phyloP scores from a whole-genome alignment of 2,113 vertebrate species.

The Percopsis transmontana region DNA sequence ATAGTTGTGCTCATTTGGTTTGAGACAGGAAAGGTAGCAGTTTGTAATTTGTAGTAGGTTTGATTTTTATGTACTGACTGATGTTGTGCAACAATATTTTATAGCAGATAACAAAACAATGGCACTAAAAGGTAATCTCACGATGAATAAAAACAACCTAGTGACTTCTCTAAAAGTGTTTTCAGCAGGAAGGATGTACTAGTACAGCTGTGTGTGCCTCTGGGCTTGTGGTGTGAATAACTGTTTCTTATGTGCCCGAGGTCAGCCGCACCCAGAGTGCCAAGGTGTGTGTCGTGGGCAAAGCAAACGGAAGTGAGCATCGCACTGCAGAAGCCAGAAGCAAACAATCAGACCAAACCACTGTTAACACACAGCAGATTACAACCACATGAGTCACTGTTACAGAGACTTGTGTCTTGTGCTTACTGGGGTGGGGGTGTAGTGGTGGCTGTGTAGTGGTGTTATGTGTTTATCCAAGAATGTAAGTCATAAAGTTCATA shows the following conservation, averaged over 20 bases:
- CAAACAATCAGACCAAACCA: slow-evolving; percentile 33
- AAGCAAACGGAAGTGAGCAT: slow-evolving; percentile 36
- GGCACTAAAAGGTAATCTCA: too few relatives aligned
- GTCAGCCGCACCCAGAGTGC: slow-evolving; percentile 45
- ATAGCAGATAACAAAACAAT: too few relatives aligned
- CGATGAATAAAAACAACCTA: too few relatives aligned
- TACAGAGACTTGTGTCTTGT: too few relatives aligned
- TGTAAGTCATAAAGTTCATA: neutral
- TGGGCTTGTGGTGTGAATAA: slow-evolving; percentile 22
- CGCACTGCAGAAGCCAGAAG: slow-evolving; percentile 20
- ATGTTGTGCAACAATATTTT: too few relatives aligned
- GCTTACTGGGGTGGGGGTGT: too few relatives aligned
- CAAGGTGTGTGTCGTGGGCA: slow-evolving; percentile 21
- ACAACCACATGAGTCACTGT: slow-evolving; percentile 45
- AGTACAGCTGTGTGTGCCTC: neutral
- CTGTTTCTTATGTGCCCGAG: slow-evolving; percentile 1
- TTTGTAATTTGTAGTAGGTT: too few relatives aligned
- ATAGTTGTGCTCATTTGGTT: too few relatives aligned
- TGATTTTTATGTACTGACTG: too few relatives aligned
- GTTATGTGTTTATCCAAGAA: neutral
- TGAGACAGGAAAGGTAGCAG: too few relatives aligned
- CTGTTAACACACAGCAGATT: slow-evolving; percentile 9
- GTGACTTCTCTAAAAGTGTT: too few relatives aligned
- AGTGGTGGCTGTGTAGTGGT: neutral
- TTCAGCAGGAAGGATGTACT: slow-evolving; percentile 1